Base-by-base conservation (phyloP, 2,888 invertebrate species). In the Amblyteles armatorius region DNA sequence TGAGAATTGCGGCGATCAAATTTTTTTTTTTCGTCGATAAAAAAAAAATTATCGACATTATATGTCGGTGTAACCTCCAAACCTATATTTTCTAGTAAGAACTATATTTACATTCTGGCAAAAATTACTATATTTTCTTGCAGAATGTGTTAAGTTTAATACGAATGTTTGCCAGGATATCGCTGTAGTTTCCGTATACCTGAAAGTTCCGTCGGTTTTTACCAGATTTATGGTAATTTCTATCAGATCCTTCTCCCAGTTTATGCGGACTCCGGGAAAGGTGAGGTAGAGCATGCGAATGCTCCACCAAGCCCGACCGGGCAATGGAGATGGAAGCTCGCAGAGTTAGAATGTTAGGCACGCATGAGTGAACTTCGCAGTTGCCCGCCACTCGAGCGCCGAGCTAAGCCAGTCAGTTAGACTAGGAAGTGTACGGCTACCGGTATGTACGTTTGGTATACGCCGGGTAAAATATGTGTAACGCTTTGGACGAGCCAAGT, bases 341-440 rank as follows among this genome's bases (percentile, higher is more conserved):
- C 55, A 48, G 73, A 73, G 80, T 73, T 80, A 80, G 80, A 68
- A 80, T 80, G 80, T 73, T 74, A 57, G 80, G 55, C 71, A 83
- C 76, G 79, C 79, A 76, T 74, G 79, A 83, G 83, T 26, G 79
- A 74, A 50, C 69, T 50, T 79, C 79, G 72, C 79, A 71, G 79
- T 71, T 79, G 71, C 50, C 63, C 52, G 60, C 68, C 69, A 48
- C 69, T 79, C 57, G 78, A 69, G 22, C 50, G 40, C 48, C 9
- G 26, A 7, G 44, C 48, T 22, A 29, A 40, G 40, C 40, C 44
- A 33, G 29, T 33, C 40, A 29, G 29, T 63, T 63, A 48, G 63
- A 50, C 36, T 71, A 36, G 26, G 57, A 68, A 40, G 77, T 29
- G 44, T 26, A 33, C 48, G 55, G 29, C 33, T 44, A 57, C 55